Evolutionary conservation across 2,797 vertebrate genomes (phyloP).

Genomic region (Microchirus variegatus): DNA sequence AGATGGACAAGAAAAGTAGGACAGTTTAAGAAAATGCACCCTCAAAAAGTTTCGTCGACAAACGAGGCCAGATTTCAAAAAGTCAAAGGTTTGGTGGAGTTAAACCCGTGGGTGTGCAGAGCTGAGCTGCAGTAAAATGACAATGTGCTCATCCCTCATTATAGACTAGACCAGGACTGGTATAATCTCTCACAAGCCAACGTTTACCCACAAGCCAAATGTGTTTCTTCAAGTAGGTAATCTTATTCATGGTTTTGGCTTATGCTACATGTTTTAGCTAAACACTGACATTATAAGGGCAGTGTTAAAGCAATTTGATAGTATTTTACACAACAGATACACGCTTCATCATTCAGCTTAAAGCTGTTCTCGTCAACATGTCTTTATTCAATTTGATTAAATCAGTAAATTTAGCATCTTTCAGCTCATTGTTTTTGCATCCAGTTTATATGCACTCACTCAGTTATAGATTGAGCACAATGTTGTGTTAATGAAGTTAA

Average conservation of each 20-base stretch:
- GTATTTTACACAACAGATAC: too few relatives aligned
- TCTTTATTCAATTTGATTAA: too few relatives aligned
- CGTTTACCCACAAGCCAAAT: not conserved
- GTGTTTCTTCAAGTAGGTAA: constrained; percentile 12
- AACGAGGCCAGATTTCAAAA: constrained; percentile 31
- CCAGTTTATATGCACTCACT: too few relatives aligned
- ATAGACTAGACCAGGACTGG: constrained; percentile 12
- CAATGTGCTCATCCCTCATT: constrained; percentile 9
- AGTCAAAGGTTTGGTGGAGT: constrained; percentile 8
- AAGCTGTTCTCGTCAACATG: too few relatives aligned
- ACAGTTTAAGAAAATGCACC: too few relatives aligned
- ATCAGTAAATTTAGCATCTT: too few relatives aligned
- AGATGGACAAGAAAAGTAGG: constrained; percentile 48
- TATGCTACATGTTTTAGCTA: not conserved
- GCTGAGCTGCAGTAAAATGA: constrained; percentile 31
- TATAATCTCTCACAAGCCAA: constrained; percentile 7
- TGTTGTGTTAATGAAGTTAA: too few relatives aligned
- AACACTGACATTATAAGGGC: not conserved
- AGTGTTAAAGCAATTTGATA: not conserved
- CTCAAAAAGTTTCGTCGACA: constrained; percentile 34
- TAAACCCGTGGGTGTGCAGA: constrained; percentile 13
- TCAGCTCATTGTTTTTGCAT: too few relatives aligned
- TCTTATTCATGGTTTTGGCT: constrained; percentile 1
- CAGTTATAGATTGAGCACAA: too few relatives aligned
- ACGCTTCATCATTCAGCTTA: too few relatives aligned